A percentile compares a stretch with the other conserved stretches of the same genome.
Evolutionary conservation across 2,888 invertebrate species (phyloP).

Genomic region (Lepetodrilus schrolli): DNA sequence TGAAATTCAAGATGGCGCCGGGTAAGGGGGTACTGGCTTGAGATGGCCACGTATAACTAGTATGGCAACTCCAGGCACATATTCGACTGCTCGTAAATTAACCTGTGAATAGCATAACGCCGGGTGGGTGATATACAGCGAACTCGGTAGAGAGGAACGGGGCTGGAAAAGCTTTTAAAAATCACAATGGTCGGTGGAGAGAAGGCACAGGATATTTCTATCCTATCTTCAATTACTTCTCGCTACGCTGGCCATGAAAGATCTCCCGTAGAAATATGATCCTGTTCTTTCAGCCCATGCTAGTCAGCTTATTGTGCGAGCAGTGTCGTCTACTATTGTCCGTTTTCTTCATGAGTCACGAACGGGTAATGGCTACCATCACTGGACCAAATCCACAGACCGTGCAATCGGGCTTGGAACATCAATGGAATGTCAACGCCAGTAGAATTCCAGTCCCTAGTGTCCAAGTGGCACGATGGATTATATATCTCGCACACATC

Average conservation of each 20-base stretch:
- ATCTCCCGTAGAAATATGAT: slow-evolving; percentile 8
- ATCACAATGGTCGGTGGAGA: slow-evolving; percentile 2
- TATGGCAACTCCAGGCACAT: background rate
- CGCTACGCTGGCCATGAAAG: slow-evolving; percentile 20
- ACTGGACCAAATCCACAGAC: background rate
- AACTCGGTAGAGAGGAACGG: slow-evolving; percentile 14
- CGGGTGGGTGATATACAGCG: slow-evolving; percentile 1
- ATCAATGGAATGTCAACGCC: no score
- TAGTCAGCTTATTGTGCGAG: slow-evolving; percentile 2
- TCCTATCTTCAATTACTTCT: slow-evolving; percentile 15
- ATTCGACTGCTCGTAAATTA: slow-evolving; percentile 12
- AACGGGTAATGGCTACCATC: background rate
- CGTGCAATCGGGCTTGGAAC: no score
- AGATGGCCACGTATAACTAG: background rate
- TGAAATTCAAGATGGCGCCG: slow-evolving; percentile 22
- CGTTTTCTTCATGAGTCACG: background rate
- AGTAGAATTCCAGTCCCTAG: no score
- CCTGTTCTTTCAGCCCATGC: background rate
- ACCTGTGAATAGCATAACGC: slow-evolving; percentile 1
- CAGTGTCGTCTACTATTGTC: slow-evolving; percentile 19
- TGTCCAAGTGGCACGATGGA: no score
- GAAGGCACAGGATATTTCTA: background rate
- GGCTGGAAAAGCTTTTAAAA: slow-evolving; percentile 21
- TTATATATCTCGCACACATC: no score
- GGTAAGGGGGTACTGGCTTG: background rate